These are phyloP conservation scores for Diarsia brunnea DNA, from an alignment of 2,888 invertebrate genomes.

Conservation along the genomic window DNA sequence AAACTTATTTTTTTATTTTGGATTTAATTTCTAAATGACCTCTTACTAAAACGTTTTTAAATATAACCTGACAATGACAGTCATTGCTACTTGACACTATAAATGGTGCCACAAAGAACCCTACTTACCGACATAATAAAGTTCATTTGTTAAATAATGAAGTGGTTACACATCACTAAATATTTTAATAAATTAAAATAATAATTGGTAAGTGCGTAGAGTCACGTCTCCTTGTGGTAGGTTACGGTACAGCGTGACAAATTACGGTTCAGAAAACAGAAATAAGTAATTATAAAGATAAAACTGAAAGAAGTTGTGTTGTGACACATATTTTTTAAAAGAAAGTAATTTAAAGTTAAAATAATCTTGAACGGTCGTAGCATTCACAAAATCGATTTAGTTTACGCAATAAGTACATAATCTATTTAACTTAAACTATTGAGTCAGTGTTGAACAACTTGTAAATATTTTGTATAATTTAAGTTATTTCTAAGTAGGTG, in stretches of 20 bases:
- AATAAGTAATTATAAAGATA: not conserved
- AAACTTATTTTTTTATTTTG: not conserved
- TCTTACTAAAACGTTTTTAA: not conserved
- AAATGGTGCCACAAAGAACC: not conserved
- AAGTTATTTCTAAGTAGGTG: slow-evolving; percentile 17
- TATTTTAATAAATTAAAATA: slow-evolving; percentile 25
- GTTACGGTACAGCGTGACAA: not conserved
- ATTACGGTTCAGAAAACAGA: not conserved
- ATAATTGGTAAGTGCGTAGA: slow-evolving; percentile 1
- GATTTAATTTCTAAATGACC: not conserved
- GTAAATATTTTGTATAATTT: slow-evolving; percentile 7
- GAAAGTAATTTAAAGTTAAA: not conserved
- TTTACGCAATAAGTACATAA: not conserved
- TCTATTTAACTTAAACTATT: not conserved
- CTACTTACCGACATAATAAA: not conserved
- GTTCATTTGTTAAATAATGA: slow-evolving; percentile 23
- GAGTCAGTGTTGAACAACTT: not conserved
- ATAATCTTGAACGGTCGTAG: not conserved
- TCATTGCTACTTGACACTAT: not conserved
- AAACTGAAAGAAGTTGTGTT: not conserved
- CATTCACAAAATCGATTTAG: not conserved
- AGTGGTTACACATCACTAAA: not conserved
- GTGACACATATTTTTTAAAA: not conserved
- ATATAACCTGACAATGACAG: not conserved
- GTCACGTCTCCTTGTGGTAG: slow-evolving; percentile 8